Evolutionary conservation across 2,113 vertebrate genomes (phyloP), one percentile per base, ranked within the genome.

Genomic region (Odontophorus gujanensis): DNA sequence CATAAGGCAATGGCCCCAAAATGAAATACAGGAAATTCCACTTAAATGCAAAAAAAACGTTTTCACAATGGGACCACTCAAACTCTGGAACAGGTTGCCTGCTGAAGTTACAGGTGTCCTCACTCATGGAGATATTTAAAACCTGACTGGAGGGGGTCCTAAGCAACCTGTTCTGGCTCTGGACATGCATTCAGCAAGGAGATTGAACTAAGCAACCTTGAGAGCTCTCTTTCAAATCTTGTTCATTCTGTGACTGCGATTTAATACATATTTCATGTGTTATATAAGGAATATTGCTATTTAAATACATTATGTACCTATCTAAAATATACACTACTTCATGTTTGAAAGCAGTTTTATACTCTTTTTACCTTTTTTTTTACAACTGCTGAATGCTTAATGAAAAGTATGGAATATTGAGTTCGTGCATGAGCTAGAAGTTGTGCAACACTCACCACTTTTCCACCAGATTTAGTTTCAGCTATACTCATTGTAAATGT

Each of bases 401-500:
- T 28, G 50, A 36, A 83, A 77, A 81, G 67, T 16, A 65, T 13
- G 13, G 20, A 59, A 83, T 18, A 81, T 40, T 65, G 7, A 82
- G 20, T 14, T 86, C 34, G 71, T 5, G 12, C 14, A 63, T 20
- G 10, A 3, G 51, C 45, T 40, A 40, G 43, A 59, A 83, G 95
- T 32, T 58, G 30, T 58, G 55, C 19, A 58, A n/a, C 10, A 58
- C 97, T 97, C 96, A 99, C 99, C 98, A 99, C 98, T 97, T 99
- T 99, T 72, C 98, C 98, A 63, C 98, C 97, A 63, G 99, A 98
- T 95, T 99, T 99, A 91, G 97, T 98, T 95, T 99, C 99, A 36
- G 98, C 98, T 97, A 98, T 98, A 90, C 98, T 98, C 99, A 99
- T 99, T 50, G 98, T 98, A 87, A 99, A 99, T 47, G 98, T 98